These are phyloP conservation scores for Spheniscus humboldti DNA, from an alignment of 2,797 vertebrate genomes.

Conservation along the genomic window DNA sequence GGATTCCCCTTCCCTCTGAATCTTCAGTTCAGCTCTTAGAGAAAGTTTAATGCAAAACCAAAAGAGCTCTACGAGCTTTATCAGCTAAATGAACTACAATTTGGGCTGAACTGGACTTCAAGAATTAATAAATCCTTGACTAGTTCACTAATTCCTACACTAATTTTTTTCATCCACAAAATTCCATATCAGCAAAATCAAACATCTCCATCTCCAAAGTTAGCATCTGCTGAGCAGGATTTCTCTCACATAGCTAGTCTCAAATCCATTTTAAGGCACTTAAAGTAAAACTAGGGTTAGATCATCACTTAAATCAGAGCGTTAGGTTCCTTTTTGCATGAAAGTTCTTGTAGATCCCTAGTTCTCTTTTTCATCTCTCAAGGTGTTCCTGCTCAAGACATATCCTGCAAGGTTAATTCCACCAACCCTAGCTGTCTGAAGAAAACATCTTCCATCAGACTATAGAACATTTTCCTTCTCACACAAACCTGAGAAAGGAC, in stretches of 20 bases:
- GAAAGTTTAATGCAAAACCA: background rate
- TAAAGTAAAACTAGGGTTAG: background rate
- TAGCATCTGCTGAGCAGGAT: background rate
- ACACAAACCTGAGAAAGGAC: background rate
- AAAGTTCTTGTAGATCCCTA: background rate
- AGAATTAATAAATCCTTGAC: background rate
- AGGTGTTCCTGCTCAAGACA: background rate
- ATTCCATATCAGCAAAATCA: background rate
- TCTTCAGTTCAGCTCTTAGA: background rate
- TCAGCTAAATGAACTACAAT: background rate
- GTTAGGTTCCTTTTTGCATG: background rate
- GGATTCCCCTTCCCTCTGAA: background rate
- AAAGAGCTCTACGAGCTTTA: background rate
- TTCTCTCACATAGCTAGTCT: background rate
- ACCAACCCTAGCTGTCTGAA: background rate
- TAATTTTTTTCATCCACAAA: background rate
- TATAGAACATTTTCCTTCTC: background rate
- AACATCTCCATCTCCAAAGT: background rate
- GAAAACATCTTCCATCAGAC: background rate
- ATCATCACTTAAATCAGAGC: background rate
- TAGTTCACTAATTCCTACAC: background rate
- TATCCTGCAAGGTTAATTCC: background rate
- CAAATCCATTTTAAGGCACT: background rate
- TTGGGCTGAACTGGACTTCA: background rate
- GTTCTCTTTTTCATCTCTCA: background rate